These are phyloP conservation scores for Myrmecobius fasciatus DNA, from an alignment of 2,113 vertebrate species.

Conservation along the genomic window DNA sequence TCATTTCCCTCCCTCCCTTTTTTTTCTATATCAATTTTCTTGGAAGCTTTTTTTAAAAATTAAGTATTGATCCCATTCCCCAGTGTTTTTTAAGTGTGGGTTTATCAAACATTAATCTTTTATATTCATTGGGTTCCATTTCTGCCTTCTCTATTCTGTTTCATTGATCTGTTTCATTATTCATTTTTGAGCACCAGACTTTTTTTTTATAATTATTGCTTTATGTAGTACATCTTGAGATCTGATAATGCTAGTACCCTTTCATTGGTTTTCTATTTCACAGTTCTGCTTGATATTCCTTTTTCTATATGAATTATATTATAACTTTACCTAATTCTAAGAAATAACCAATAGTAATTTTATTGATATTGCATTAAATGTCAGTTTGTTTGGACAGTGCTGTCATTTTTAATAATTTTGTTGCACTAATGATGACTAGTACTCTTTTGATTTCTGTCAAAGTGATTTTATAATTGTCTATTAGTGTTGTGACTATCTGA, in stretches of 20 bases:
- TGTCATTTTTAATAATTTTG: not conserved
- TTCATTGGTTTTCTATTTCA: not conserved
- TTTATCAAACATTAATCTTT: slow-evolving; percentile 1
- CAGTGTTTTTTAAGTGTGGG: not conserved
- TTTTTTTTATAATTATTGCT: not conserved
- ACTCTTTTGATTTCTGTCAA: not conserved
- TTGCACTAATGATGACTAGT: not conserved
- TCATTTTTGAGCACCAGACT: not conserved
- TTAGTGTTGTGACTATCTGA: not conserved
- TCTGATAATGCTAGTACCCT: not conserved
- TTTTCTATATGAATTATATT: not conserved
- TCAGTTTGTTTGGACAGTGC: not conserved
- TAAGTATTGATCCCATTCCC: not conserved
- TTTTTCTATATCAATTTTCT: not conserved
- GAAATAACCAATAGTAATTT: not conserved
- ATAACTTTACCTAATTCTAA: not conserved
- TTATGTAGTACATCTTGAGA: not conserved
- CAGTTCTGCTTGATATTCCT: not conserved
- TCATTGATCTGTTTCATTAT: not conserved
- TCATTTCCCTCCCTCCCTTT: not conserved
- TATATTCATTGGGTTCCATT: not conserved
- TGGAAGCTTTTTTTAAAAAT: not conserved
- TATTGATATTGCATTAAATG: not conserved
- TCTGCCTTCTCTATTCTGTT: not conserved
- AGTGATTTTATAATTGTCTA: not conserved